These are phyloP conservation scores for Neostethus bicornis DNA, from an alignment of 2,797 vertebrate genomes.

Conservation along the genomic window DNA sequence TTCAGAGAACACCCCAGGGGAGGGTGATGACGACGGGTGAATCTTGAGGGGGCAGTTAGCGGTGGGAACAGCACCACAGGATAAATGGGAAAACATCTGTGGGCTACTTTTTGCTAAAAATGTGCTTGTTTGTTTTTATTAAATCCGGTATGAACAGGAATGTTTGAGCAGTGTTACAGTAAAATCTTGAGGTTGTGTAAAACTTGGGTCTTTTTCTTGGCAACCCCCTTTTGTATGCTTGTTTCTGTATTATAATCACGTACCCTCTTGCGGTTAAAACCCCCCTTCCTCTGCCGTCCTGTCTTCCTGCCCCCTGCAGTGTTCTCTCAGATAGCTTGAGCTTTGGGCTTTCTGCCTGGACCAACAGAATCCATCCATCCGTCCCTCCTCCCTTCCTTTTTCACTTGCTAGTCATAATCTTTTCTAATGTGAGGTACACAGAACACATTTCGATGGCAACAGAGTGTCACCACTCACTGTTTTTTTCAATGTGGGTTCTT, in stretches of 20 bases:
- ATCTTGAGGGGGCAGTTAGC: conserved; percentile 35
- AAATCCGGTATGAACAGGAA: conserved; percentile 1
- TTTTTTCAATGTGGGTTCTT: too few species aligned
- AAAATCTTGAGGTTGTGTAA: conserved; percentile 14
- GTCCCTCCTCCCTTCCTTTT: conserved; percentile 26
- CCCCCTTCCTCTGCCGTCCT: neutral
- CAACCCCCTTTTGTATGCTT: conserved; percentile 16
- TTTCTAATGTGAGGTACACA: conserved; percentile 39
- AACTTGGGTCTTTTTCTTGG: conserved; percentile 35
- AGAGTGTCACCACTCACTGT: too few species aligned
- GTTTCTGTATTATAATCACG: conserved; percentile 49
- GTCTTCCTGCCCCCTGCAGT: neutral
- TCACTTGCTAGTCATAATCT: conserved; percentile 40
- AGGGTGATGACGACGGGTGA: conserved; percentile 27
- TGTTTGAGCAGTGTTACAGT: neutral
- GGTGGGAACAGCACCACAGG: conserved; percentile 22
- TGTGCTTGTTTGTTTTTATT: conserved; percentile 1
- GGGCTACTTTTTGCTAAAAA: conserved; percentile 30
- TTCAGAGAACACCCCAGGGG: conserved; percentile 31
- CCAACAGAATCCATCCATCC: conserved; percentile 44
- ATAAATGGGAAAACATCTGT: conserved; percentile 60
- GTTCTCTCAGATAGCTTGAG: conserved; percentile 45
- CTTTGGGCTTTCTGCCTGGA: conserved; percentile 58
- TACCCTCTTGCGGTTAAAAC: conserved; percentile 21
- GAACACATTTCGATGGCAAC: too few species aligned